Conservation (phyloP, 2,888 invertebrate genomes). For the Micropterix aruncella region DNA sequence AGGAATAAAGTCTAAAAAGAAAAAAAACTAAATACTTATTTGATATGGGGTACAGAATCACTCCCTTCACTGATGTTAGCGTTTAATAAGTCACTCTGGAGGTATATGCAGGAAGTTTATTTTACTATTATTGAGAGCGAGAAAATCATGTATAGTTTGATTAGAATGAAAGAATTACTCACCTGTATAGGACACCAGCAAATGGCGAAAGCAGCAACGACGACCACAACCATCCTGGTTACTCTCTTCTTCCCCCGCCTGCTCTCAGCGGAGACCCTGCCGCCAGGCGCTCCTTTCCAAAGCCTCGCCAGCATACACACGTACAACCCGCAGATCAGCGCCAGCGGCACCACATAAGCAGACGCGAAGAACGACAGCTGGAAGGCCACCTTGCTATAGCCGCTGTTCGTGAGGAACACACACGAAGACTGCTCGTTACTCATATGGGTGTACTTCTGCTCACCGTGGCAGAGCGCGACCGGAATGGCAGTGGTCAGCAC, state of each 20-base stretch:
- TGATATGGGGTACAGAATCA: no score
- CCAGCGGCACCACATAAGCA: constrained; percentile 78
- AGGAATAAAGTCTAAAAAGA: no score
- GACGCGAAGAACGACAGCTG: constrained; percentile 77
- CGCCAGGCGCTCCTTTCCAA: constrained; percentile 75
- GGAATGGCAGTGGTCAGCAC: constrained; percentile 69
- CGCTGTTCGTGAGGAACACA: constrained; percentile 47
- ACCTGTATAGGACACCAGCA: constrained; percentile 94
- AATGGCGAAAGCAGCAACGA: constrained; percentile 82
- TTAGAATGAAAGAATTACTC: constrained; percentile 16
- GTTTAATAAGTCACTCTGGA: no score
- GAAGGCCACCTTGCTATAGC: constrained; percentile 44
- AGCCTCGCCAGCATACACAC: constrained; percentile 78
- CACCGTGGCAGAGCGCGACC: constrained; percentile 63
- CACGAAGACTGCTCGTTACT: constrained; percentile 53
- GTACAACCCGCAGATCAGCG: constrained; percentile 76
- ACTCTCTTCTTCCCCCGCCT: constrained; percentile 77
- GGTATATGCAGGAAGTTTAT: no score
- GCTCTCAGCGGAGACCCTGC: constrained; percentile 66
- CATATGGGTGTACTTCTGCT: constrained; percentile 49
- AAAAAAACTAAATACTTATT: no score
- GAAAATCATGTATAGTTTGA: no score
- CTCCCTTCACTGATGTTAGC: no score
- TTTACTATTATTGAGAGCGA: no score
- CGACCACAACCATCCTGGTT: constrained; percentile 83